A percentile compares a stretch with the other conserved stretches of the same genome.
phyloP scores from a whole-genome alignment of 64 coral and sea anemone species.

The Trachythela sp. region DNA sequence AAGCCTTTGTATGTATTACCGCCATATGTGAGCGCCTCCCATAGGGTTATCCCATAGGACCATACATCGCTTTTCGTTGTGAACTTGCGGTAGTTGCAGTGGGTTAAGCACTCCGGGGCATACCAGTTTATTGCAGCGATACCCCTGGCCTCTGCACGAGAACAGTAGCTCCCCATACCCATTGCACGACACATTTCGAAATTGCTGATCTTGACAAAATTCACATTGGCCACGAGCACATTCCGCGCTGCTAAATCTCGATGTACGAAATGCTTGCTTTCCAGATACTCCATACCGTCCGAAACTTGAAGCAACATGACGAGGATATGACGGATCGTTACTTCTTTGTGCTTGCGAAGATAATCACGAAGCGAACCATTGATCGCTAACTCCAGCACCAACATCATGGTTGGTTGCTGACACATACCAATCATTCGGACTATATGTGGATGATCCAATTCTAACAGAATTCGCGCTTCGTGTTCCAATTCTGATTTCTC shows the following conservation, averaged over 20 bases:
- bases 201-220: too few species aligned
- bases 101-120: slow-evolving; percentile 91
- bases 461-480: slow-evolving; percentile 95
- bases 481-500: slow-evolving; percentile 82
- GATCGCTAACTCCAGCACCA: slow-evolving; percentile 82
- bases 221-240: slow-evolving; percentile 85
- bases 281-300: slow-evolving; percentile 93
- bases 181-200: slow-evolving; percentile 97
- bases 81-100: too few species aligned
- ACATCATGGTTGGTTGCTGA: slow-evolving; percentile 63
- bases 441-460: slow-evolving; percentile 82
- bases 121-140: slow-evolving; percentile 93
- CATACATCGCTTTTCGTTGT: too few species aligned
- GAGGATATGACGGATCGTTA: slow-evolving; percentile 70
- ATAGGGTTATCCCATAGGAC: too few species aligned
- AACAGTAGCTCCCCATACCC: slow-evolving; percentile 83
- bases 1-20: slow-evolving; percentile 81
- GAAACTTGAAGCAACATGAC: slow-evolving; percentile 89
- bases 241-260: slow-evolving; percentile 88
- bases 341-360: slow-evolving; percentile 87
- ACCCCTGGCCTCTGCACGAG: slow-evolving; percentile 72
- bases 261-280: slow-evolving; percentile 85
- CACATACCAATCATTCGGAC: slow-evolving; percentile 97
- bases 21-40: slow-evolving; percentile 84
- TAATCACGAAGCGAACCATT: slow-evolving; percentile 85